These are phyloP conservation scores for Agrilus mali DNA, from an alignment of 2,888 invertebrate genomes.

Conservation along the genomic window DNA sequence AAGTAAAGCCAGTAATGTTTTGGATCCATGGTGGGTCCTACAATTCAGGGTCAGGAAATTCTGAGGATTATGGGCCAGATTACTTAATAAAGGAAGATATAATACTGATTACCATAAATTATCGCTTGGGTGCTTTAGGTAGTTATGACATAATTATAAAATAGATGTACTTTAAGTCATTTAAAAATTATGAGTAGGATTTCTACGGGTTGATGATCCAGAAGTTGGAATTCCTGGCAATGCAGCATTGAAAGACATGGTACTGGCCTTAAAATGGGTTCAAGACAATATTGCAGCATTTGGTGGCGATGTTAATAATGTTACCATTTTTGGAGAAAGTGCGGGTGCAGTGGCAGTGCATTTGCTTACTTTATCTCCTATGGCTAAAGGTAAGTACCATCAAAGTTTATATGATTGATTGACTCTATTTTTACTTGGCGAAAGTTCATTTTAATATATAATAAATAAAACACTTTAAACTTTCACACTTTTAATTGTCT, in stretches of 20 bases:
- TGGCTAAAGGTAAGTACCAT: conserved; percentile 23
- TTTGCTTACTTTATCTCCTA: conserved; percentile 28
- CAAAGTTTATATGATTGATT: background rate
- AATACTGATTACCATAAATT: conserved; percentile 55
- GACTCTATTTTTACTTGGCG: no score
- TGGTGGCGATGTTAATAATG: conserved; percentile 26
- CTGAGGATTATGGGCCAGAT: conserved; percentile 55
- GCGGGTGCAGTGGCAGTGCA: conserved; percentile 31
- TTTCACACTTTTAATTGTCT: no score
- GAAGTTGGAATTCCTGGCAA: conserved; percentile 25
- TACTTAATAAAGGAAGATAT: conserved; percentile 55
- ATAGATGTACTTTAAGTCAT: background rate
- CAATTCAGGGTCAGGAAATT: conserved; percentile 56
- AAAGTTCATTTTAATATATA: no score
- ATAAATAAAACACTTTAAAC: no score
- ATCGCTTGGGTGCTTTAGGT: conserved; percentile 43
- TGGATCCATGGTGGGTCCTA: conserved; percentile 64
- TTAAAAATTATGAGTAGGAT: conserved; percentile 17
- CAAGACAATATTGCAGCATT: conserved; percentile 26
- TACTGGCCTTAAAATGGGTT: conserved; percentile 27
- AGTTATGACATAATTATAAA: background rate
- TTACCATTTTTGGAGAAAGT: conserved; percentile 30
- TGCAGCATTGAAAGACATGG: conserved; percentile 30
- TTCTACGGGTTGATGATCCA: conserved; percentile 26
- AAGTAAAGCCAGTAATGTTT: conserved; percentile 51